Conservation (phyloP, 2,888 invertebrate species). For the Tipula lateralis region DNA sequence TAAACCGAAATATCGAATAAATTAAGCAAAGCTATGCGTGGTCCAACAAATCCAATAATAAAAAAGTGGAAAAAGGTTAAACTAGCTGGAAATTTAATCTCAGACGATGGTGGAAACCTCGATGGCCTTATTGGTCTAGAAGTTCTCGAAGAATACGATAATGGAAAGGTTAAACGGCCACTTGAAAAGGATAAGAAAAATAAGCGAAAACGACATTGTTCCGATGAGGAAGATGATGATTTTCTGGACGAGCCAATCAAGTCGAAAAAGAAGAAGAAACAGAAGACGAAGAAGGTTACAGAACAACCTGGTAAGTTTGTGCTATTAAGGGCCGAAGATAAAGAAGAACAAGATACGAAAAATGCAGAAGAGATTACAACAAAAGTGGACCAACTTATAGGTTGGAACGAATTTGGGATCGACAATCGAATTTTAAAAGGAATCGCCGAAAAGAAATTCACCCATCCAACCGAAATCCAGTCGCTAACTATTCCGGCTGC, state of each 20-base stretch:
- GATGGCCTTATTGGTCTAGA: slow-evolving; percentile 73
- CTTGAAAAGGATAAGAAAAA: slow-evolving; percentile 35
- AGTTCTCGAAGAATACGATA: slow-evolving; percentile 66
- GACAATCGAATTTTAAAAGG: slow-evolving; percentile 63
- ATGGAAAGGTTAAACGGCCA: slow-evolving; percentile 41
- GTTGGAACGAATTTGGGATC: slow-evolving; percentile 45
- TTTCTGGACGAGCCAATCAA: slow-evolving; percentile 34
- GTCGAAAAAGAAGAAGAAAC: slow-evolving; percentile 29
- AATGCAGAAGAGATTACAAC: neutral
- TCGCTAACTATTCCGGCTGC: slow-evolving; percentile 73
- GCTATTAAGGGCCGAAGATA: slow-evolving; percentile 40
- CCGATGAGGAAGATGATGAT: neutral
- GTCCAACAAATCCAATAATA: neutral
- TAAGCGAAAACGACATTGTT: neutral
- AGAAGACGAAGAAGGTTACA: slow-evolving; percentile 35
- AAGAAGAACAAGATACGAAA: slow-evolving; percentile 34
- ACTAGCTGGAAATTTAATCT: slow-evolving; percentile 54
- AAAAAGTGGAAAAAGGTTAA: slow-evolving; percentile 60
- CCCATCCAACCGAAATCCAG: slow-evolving; percentile 86
- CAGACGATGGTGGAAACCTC: slow-evolving; percentile 50
- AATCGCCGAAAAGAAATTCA: slow-evolving; percentile 70
- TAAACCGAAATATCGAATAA: neutral
- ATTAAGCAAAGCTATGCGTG: neutral
- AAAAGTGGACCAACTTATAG: neutral
- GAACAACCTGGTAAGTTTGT: slow-evolving; percentile 38